phyloP scores from a whole-genome alignment of 2,113 vertebrate species.

The Pomatorhinus ruficollis region DNA sequence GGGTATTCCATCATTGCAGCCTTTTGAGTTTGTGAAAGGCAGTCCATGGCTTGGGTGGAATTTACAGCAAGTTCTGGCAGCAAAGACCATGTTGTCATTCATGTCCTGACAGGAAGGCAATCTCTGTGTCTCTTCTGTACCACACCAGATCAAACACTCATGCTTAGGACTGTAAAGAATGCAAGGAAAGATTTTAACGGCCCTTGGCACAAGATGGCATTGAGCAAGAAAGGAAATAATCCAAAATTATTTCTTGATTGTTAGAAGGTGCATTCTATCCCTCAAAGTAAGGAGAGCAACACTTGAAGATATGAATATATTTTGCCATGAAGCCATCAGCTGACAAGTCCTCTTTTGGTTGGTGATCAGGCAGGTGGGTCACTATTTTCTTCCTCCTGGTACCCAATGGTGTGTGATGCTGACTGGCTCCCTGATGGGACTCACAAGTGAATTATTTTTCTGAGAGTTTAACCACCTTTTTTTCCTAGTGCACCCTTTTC shows the following conservation, averaged over 20 bases:
- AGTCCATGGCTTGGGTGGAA: conserved; percentile 62
- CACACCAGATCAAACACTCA: conserved; percentile 17
- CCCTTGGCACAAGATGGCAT: conserved; percentile 75
- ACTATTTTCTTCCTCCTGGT: not conserved
- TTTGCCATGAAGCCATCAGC: conserved; percentile 69
- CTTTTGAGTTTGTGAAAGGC: conserved; percentile 72
- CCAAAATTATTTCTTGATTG: conserved; percentile 73
- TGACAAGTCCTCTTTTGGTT: conserved; percentile 60
- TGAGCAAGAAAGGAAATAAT: conserved; percentile 69
- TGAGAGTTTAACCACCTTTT: not conserved
- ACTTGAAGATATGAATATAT: conserved; percentile 50
- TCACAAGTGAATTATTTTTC: not conserved
- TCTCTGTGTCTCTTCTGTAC: conserved; percentile 72
- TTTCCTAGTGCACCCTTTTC: not conserved
- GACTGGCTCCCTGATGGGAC: not conserved
- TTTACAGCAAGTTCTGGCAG: conserved; percentile 75
- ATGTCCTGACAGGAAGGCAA: conserved; percentile 61
- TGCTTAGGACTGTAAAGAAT: conserved; percentile 64
- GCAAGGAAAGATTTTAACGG: conserved; percentile 72
- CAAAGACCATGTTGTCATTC: conserved; percentile 61
- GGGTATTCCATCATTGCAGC: conserved; percentile 75
- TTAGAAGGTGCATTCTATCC: conserved; percentile 59
- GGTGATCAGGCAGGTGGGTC: not conserved
- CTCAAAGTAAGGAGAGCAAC: conserved; percentile 41
- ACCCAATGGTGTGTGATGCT: accelerated